phyloP scores from a whole-genome alignment of 2,888 invertebrate species.

The Vesta saturnalis region DNA sequence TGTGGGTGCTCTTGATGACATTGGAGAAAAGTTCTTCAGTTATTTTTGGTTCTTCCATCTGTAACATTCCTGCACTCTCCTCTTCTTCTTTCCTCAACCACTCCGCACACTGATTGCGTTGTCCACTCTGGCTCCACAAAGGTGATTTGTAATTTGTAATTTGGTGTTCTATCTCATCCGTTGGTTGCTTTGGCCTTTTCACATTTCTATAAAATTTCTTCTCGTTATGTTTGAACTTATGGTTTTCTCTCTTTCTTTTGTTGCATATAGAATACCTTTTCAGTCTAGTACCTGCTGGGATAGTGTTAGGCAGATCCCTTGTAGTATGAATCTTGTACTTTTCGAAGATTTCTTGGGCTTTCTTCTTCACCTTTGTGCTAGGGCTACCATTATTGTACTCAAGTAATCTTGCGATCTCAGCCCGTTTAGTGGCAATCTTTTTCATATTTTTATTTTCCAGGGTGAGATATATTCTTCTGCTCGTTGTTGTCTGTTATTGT shows the following conservation, averaged over 20 bases:
- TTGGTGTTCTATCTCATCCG: too few relatives aligned
- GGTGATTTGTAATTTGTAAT: too few relatives aligned
- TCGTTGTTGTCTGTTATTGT: neutral
- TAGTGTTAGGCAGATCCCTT: neutral
- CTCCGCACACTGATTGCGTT: neutral
- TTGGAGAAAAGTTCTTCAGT: neutral
- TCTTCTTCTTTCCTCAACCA: neutral
- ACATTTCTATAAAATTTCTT: neutral
- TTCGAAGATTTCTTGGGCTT: neutral
- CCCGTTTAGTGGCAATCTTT: neutral
- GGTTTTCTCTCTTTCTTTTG: neutral
- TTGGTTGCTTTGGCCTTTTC: too few relatives aligned
- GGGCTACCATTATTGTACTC: neutral
- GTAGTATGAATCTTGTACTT: neutral
- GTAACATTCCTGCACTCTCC: neutral
- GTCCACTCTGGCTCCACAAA: neutral
- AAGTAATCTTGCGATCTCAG: neutral
- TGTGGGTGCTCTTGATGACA: neutral
- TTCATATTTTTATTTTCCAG: neutral
- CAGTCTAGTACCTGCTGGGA: neutral
- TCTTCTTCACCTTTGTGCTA: neutral
- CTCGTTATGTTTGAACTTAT: neutral
- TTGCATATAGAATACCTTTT: neutral
- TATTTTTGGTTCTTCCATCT: neutral
- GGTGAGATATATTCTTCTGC: too few relatives aligned